Percentiles rank a stretch among this genome's conserved stretches.
Evolutionary conservation across 2,797 vertebrate genomes (phyloP).

Genomic region (Busarellus nigricollis): DNA sequence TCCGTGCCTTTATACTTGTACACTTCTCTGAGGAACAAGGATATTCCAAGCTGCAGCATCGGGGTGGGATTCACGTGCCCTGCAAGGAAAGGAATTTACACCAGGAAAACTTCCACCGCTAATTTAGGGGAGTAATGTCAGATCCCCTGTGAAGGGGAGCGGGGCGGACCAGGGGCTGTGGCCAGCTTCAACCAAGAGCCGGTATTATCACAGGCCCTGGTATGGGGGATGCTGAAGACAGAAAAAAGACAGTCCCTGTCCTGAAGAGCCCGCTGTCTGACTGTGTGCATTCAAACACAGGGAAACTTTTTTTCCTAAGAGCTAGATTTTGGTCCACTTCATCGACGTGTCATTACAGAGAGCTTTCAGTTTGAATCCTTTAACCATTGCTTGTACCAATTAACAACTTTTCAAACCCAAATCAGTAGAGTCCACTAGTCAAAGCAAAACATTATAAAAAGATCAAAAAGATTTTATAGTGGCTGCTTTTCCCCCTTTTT

Average conservation of each 20-base stretch:
- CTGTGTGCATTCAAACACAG: neutral
- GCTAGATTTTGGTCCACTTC: neutral
- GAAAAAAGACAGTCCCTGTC: neutral
- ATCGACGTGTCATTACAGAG: neutral
- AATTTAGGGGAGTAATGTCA: neutral
- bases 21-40: accelerated
- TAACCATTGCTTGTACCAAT: neutral
- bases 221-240: neutral
- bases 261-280: accelerated
- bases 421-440: neutral
- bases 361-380: neutral
- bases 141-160: neutral
- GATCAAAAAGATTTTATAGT: neutral
- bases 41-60: neutral
- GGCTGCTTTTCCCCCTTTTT: neutral
- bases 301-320: neutral
- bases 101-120: neutral
- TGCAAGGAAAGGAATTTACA: neutral
- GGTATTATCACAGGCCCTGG: neutral
- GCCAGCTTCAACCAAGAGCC: neutral
- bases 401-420: neutral
- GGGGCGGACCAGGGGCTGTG: accelerated
- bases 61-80: accelerated
- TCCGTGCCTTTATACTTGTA: neutral
- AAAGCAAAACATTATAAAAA: neutral